phyloP scores from a whole-genome alignment of 2,888 invertebrate species.

The Timema podura region DNA sequence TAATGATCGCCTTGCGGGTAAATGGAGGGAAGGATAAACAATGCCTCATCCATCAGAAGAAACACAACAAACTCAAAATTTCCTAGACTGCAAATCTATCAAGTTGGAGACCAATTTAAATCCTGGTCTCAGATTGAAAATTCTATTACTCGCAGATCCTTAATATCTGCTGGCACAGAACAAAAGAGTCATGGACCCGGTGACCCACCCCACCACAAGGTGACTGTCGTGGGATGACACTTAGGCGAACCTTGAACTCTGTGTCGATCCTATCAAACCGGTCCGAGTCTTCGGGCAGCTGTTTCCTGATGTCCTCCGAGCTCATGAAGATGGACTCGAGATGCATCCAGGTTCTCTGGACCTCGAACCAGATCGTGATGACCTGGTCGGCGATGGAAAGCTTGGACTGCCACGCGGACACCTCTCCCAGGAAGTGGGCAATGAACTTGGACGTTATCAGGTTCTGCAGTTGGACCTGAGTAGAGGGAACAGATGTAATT shows the following conservation, averaged over 20 bases:
- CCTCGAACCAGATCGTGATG: slow-evolving; percentile 90
- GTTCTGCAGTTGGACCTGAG: slow-evolving; percentile 87
- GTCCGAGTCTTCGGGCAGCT: slow-evolving; percentile 88
- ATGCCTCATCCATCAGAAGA: too few relatives aligned
- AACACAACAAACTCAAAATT: too few relatives aligned
- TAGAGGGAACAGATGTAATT: neutral
- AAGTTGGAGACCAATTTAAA: too few relatives aligned
- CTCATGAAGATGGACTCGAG: slow-evolving; percentile 97
- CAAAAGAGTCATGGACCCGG: too few relatives aligned
- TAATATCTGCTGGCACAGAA: too few relatives aligned
- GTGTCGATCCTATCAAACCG: slow-evolving; percentile 87
- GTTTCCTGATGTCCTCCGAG: slow-evolving; percentile 92
- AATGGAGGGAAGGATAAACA: too few relatives aligned
- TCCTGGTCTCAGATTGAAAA: too few relatives aligned
- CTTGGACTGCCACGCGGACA: slow-evolving; percentile 91
- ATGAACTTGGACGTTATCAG: slow-evolving; percentile 96
- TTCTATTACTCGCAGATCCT: too few relatives aligned
- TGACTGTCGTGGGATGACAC: too few relatives aligned
- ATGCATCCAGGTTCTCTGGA: slow-evolving; percentile 96
- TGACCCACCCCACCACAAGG: too few relatives aligned
- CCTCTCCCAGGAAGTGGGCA: slow-evolving; percentile 91
- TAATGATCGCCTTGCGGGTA: too few relatives aligned
- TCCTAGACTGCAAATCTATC: too few relatives aligned
- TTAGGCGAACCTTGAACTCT: slow-evolving; percentile 70
- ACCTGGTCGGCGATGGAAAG: slow-evolving; percentile 91